Conservation (phyloP, 2,113 vertebrate genomes). For the Theristicus caerulescens region DNA sequence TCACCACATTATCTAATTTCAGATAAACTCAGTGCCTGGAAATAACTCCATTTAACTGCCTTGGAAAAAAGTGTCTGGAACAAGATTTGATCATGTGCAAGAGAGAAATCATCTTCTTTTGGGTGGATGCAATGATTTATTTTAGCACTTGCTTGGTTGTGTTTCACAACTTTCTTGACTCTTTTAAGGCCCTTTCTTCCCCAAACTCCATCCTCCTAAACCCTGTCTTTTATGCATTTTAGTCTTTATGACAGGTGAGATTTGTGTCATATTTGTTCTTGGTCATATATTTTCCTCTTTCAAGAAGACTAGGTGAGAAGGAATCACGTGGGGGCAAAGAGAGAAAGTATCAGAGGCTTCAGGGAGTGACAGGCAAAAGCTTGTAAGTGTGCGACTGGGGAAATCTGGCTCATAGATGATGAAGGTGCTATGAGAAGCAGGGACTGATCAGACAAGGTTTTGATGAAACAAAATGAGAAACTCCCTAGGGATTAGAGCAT, state of each 20-base stretch:
- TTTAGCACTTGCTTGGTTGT: not conserved
- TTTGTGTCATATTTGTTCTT: not conserved
- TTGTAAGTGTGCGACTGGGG: not conserved
- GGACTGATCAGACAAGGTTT: not conserved
- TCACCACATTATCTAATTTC: not conserved
- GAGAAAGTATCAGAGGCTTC: not conserved
- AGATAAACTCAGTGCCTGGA: not conserved
- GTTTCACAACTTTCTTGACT: not conserved
- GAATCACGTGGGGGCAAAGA: not conserved
- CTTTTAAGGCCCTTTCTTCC: not conserved
- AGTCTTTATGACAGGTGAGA: not conserved
- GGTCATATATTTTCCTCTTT: not conserved
- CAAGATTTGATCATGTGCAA: not conserved
- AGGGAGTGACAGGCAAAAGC: not conserved
- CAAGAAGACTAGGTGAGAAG: not conserved
- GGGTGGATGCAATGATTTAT: not conserved
- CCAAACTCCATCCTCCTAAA: not conserved
- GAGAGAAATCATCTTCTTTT: not conserved
- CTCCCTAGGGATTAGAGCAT: not conserved
- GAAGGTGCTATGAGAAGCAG: not conserved
- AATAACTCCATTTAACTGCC: not conserved
- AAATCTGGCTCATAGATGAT: not conserved
- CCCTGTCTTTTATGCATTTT: not conserved
- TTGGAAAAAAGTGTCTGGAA: not conserved
- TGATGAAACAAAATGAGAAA: not conserved